phyloP scores from a whole-genome alignment of 2,113 vertebrate genomes.

The Eulemur rufifrons region DNA sequence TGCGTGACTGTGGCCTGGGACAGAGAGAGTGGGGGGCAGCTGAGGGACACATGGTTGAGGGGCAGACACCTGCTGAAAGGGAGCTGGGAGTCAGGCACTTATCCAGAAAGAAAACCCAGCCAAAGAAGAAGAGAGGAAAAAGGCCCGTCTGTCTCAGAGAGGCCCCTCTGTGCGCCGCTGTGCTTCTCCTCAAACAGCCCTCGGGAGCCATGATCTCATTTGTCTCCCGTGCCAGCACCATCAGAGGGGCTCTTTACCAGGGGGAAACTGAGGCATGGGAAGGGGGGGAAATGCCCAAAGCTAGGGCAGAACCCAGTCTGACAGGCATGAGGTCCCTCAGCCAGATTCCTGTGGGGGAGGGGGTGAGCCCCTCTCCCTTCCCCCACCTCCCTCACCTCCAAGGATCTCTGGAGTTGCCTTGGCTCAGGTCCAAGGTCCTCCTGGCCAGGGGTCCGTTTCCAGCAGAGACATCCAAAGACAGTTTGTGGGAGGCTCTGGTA shows the following conservation, averaged over 20 bases:
- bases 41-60: neutral
- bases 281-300: neutral
- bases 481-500: neutral
- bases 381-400: neutral
- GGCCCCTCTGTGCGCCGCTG: slow-evolving; percentile 19
- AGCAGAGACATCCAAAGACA: neutral
- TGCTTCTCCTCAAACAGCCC: neutral
- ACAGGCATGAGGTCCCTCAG: neutral
- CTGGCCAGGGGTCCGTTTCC: neutral
- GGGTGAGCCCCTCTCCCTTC: neutral
- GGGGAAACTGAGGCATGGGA: slow-evolving; percentile 47
- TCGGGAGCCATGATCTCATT: neutral
- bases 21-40: neutral
- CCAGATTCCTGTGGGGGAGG: neutral
- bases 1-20: neutral
- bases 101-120: slow-evolving; percentile 43
- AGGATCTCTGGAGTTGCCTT: neutral
- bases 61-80: slow-evolving; percentile 39
- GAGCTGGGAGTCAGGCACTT: neutral
- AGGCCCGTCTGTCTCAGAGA: neutral
- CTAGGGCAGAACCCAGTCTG: neutral
- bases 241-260: neutral
- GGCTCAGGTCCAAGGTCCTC: neutral
- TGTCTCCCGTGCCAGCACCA: neutral
- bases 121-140: slow-evolving; percentile 24